Evolutionary conservation across 2,888 invertebrate genomes (phyloP).

Genomic region (Cataglyphis albicans): DNA sequence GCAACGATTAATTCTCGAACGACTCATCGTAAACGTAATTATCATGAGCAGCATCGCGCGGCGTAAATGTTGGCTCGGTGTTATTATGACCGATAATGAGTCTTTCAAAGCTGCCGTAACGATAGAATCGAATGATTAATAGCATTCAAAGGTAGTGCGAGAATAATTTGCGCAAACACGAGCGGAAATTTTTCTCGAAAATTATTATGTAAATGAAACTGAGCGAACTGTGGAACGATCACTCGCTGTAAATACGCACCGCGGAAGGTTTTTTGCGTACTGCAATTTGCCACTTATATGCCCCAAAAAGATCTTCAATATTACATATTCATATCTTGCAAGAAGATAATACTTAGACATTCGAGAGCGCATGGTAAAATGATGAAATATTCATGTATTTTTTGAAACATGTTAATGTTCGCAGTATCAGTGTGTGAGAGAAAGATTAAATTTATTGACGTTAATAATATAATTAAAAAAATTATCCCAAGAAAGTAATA

Average conservation of each 20-base stretch:
- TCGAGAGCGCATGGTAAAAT: background rate
- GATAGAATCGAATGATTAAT: background rate
- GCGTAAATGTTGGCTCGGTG: background rate
- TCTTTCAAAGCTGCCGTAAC: background rate
- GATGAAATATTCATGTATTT: background rate
- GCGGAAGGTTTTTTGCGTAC: background rate
- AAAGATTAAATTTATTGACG: background rate
- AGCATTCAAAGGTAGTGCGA: background rate
- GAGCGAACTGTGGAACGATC: background rate
- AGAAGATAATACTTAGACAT: background rate
- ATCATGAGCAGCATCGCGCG: background rate
- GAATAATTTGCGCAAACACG: background rate
- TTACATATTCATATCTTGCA: background rate
- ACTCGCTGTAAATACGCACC: background rate
- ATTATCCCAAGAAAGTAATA: background rate
- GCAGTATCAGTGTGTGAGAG: background rate
- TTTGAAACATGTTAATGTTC: background rate
- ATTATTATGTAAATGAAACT: conserved; percentile 24
- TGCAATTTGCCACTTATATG: background rate
- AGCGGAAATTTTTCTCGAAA: background rate
- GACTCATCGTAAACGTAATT: conserved; percentile 17
- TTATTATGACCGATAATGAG: background rate
- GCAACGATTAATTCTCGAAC: conserved; percentile 32
- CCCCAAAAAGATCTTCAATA: background rate
- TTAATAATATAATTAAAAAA: background rate